Percentiles rank a stretch among this genome's conserved stretches.
Evolutionary conservation across 2,797 vertebrate genomes (phyloP).

Genomic region (Allobates femoralis): DNA sequence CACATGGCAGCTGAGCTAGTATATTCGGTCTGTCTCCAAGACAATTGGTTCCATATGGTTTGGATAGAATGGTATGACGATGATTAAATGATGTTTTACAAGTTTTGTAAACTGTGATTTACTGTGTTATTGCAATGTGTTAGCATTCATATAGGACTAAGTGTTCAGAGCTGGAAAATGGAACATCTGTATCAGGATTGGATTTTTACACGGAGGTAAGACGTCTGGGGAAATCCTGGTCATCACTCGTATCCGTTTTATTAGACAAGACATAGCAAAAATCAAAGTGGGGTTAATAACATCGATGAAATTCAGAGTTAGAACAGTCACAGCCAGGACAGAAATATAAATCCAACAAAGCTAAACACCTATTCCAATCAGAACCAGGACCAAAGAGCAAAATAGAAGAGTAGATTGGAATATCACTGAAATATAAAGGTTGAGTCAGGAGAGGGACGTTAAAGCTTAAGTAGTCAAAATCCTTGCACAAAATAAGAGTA

Average conservation of each 20-base stretch:
- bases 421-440: neutral
- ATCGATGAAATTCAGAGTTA: neutral
- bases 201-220: neutral
- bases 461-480: neutral
- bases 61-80: neutral
- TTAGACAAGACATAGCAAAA: neutral
- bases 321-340: neutral
- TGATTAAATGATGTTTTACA: conserved; percentile 30
- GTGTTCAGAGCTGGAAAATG: neutral
- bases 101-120: conserved; percentile 9
- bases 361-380: neutral
- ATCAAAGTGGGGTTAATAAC: neutral
- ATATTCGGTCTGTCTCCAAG: conserved; percentile 30
- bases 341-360: neutral
- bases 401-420: neutral
- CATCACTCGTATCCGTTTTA: neutral
- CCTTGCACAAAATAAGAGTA: neutral
- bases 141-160: neutral
- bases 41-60: conserved; percentile 33
- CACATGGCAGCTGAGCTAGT: neutral
- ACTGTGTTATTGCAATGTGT: neutral
- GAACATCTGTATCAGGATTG: neutral
- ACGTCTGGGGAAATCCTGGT: neutral
- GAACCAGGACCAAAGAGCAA: neutral
- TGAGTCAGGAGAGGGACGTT: neutral